phyloP scores from a whole-genome alignment of 2,113 vertebrate genomes.

The Scartelaos histophorus region DNA sequence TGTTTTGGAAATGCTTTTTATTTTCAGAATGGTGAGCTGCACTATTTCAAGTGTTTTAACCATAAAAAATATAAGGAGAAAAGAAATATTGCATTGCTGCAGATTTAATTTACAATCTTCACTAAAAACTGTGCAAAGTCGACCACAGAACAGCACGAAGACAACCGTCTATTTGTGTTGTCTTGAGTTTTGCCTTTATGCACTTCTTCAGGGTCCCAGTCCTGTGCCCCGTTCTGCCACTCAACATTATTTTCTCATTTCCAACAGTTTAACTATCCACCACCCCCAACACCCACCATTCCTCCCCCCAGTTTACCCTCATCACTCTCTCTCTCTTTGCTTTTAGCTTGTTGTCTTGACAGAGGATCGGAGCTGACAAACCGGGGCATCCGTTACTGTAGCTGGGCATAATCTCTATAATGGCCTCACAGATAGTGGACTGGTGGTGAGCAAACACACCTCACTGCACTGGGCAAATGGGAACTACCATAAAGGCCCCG shows the following conservation, averaged over 20 bases:
- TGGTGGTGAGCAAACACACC: slow-evolving; percentile 71
- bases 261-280: slow-evolving; percentile 10
- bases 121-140: not conserved
- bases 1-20: too few relatives aligned
- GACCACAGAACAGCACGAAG: not conserved
- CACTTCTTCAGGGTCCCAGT: not conserved
- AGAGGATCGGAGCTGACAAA: slow-evolving; percentile 85
- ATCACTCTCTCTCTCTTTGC: slow-evolving; percentile 66
- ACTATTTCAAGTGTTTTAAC: not conserved
- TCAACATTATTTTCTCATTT: slow-evolving; percentile 19
- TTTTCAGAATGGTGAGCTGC: too few relatives aligned
- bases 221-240: slow-evolving; percentile 12
- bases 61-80: not conserved
- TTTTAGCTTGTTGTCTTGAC: slow-evolving; percentile 75
- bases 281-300: slow-evolving; percentile 5
- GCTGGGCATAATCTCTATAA: slow-evolving; percentile 87
- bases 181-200: not conserved
- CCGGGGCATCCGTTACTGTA: slow-evolving; percentile 81
- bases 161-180: not conserved
- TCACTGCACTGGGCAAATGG: slow-evolving; percentile 48
- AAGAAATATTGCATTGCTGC: not conserved
- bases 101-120: not conserved
- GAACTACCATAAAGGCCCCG: slow-evolving; percentile 50
- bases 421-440: slow-evolving; percentile 78
- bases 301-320: slow-evolving; percentile 22